These are phyloP conservation scores for Diaperis boleti DNA, from an alignment of 2,888 invertebrate genomes.

Conservation along the genomic window DNA sequence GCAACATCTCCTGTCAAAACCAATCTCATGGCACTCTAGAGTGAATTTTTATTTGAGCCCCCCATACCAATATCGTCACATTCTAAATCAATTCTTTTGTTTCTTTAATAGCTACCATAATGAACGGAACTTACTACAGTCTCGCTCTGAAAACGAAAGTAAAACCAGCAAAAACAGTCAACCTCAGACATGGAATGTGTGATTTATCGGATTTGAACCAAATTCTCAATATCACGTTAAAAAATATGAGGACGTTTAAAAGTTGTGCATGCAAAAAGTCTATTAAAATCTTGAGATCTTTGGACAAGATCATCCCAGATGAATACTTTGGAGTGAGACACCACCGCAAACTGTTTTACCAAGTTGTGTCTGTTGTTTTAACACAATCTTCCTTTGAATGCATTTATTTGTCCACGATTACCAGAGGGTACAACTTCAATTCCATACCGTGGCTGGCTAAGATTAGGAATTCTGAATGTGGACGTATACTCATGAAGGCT, in stretches of 20 bases:
- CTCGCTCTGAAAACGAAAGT: neutral
- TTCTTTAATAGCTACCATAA: constrained; percentile 2
- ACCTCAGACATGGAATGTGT: neutral
- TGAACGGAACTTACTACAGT: neutral
- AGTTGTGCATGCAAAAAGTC: constrained; percentile 4
- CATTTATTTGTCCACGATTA: constrained; percentile 42
- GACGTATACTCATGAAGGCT: constrained; percentile 19
- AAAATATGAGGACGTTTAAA: constrained; percentile 7
- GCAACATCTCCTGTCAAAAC: no score
- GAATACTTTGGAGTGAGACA: constrained; percentile 25
- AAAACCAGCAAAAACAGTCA: neutral
- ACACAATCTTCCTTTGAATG: constrained; percentile 48
- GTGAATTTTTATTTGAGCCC: no score
- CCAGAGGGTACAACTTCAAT: constrained; percentile 41
- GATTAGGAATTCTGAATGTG: constrained; percentile 14
- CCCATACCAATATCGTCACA: no score
- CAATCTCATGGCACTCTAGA: no score
- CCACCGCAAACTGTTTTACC: constrained; percentile 25
- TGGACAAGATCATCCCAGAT: constrained; percentile 34
- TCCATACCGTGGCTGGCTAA: constrained; percentile 42
- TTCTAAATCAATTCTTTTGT: neutral
- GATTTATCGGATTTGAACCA: constrained; percentile 2
- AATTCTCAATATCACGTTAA: constrained; percentile 7
- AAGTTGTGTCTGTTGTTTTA: constrained; percentile 42
- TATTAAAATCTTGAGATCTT: constrained; percentile 14